phyloP scores from a whole-genome alignment of 2,113 vertebrate genomes.

The Silurus glanis region DNA sequence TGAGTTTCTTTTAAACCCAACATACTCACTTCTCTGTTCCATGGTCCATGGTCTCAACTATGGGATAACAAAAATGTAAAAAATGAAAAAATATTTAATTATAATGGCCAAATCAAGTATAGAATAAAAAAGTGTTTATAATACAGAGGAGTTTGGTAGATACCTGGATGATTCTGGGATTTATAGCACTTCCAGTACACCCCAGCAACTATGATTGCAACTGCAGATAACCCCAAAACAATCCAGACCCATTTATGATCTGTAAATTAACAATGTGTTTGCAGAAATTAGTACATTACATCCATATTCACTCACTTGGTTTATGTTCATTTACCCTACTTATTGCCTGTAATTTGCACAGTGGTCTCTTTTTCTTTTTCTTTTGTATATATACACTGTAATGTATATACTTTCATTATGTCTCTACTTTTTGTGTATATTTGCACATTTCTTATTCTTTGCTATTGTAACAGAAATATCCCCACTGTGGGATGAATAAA shows the following conservation, averaged over 20 bases:
- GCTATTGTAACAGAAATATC: too few relatives aligned
- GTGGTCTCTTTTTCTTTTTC: too few relatives aligned
- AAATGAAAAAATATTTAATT: not conserved
- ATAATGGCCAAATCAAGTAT: not conserved
- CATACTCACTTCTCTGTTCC: conserved; percentile 75
- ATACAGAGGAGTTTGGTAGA: not conserved
- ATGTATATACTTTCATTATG: too few relatives aligned
- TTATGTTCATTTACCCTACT: too few relatives aligned
- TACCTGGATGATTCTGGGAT: conserved; percentile 65
- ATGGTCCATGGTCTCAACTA: conserved; percentile 65
- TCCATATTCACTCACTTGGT: not conserved
- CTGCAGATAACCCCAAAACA: conserved; percentile 36
- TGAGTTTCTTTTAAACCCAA: not conserved
- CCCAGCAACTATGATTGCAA: conserved; percentile 29
- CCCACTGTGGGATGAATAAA: too few relatives aligned
- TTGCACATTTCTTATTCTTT: too few relatives aligned
- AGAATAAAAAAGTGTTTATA: conserved; percentile 15
- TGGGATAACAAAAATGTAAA: not conserved
- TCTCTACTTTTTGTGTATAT: too few relatives aligned
- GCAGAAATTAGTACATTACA: not conserved
- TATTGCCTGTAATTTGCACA: too few relatives aligned
- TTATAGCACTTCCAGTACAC: conserved; percentile 64
- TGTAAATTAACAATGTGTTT: conserved; percentile 34
- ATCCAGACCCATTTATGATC: conserved; percentile 68
- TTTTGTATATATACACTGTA: too few relatives aligned